phyloP scores from a whole-genome alignment of 2,113 vertebrate genomes.

The Miniopterus natalensis region DNA sequence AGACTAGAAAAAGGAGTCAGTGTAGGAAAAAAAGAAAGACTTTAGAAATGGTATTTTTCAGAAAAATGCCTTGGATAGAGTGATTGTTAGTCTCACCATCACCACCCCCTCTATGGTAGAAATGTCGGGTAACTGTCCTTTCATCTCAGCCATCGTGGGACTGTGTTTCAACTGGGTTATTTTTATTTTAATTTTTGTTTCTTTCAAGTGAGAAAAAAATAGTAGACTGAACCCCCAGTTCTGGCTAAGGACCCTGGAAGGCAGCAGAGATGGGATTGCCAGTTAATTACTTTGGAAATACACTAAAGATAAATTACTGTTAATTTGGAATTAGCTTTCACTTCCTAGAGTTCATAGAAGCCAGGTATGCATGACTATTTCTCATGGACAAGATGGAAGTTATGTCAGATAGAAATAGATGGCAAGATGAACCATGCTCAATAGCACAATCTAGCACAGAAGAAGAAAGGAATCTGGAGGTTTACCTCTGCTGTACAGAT shows the following conservation, averaged over 20 bases:
- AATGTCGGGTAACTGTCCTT: neutral
- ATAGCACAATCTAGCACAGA: neutral
- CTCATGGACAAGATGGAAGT: neutral
- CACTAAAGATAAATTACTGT: neutral
- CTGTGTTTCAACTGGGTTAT: neutral
- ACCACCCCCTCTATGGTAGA: neutral
- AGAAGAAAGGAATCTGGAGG: neutral
- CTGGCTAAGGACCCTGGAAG: neutral
- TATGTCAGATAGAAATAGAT: neutral
- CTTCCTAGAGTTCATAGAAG: neutral
- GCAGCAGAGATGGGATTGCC: neutral
- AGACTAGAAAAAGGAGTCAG: neutral
- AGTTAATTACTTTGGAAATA: neutral
- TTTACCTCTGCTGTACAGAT: neutral
- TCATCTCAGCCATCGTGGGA: neutral
- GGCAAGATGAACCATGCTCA: neutral
- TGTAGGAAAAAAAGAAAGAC: neutral
- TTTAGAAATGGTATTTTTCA: neutral
- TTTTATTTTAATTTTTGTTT: neutral
- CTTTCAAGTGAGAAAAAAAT: neutral
- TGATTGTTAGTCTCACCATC: neutral
- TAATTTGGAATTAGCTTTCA: neutral
- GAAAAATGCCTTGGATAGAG: neutral
- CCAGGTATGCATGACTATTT: neutral
- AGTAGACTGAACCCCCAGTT: neutral